phyloP scores from a whole-genome alignment of 2,888 invertebrate species.

The Lissonota sp. region DNA sequence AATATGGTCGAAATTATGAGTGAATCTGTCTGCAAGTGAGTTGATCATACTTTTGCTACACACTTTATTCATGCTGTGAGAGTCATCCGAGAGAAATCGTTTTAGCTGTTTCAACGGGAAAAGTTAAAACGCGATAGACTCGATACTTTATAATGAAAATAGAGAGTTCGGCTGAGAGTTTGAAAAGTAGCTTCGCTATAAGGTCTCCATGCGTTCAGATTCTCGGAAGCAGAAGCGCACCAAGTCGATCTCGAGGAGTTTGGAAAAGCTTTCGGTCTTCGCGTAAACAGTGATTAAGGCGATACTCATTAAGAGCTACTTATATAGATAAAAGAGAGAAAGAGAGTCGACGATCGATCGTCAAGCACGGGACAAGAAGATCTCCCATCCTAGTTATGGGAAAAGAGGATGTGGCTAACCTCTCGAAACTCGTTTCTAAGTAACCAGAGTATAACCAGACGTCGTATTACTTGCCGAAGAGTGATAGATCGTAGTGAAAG shows the following conservation, averaged over 20 bases:
- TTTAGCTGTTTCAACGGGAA: constrained; percentile 14
- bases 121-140: constrained; percentile 45
- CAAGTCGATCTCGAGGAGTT: constrained; percentile 28
- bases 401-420: constrained; percentile 32
- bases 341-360: constrained; percentile 25
- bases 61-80: background rate
- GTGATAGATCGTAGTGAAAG: background rate
- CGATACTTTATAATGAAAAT: constrained; percentile 43
- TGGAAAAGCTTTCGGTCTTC: constrained; percentile 38
- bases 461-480: constrained; percentile 38
- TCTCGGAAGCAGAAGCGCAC: constrained; percentile 25
- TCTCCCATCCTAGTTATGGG: background rate
- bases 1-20: constrained; percentile 14
- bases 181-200: background rate
- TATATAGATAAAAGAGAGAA: constrained; percentile 40
- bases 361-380: background rate
- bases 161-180: constrained; percentile 21
- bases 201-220: constrained; percentile 4
- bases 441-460: constrained; percentile 58
- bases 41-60: too few relatives aligned
- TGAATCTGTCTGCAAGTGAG: too few relatives aligned
- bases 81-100: constrained; percentile 29
- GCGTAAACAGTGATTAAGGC: constrained; percentile 57
- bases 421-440: constrained; percentile 51
- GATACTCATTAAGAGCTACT: constrained; percentile 61